Evolutionary conservation across 2,113 vertebrate species (phyloP).

Genomic region (Parus major): DNA sequence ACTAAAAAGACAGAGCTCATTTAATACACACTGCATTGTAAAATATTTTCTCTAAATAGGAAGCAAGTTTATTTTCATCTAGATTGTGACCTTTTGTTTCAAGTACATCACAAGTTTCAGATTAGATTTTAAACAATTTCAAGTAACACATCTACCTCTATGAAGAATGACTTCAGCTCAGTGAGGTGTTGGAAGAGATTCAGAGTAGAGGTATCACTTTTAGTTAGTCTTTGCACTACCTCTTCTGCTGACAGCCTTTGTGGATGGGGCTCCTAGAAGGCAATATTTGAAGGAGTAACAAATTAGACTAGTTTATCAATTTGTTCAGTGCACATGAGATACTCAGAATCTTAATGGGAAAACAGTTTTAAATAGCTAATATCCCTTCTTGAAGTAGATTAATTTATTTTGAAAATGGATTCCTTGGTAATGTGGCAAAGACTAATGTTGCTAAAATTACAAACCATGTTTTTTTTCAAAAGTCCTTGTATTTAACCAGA

Average conservation of each 20-base stretch:
- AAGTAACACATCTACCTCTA: slow-evolving; percentile 82
- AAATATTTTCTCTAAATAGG: not conserved
- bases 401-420: not conserved
- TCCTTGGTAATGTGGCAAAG: not conserved
- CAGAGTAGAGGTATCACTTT: slow-evolving; percentile 83
- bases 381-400: not conserved
- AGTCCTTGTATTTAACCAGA: not conserved
- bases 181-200: slow-evolving; percentile 91
- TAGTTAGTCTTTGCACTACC: slow-evolving; percentile 84
- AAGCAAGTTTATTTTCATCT: not conserved
- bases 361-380: not conserved
- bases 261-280: slow-evolving; percentile 90
- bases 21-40: not conserved
- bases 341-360: not conserved
- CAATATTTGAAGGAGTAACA: slow-evolving; percentile 15
- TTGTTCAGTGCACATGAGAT: not conserved
- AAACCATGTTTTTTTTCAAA: not conserved
- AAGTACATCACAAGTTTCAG: not conserved
- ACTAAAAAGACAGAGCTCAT: not conserved
- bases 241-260: slow-evolving; percentile 90
- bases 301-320: not conserved
- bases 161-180: slow-evolving; percentile 95
- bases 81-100: not conserved
- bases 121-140: not conserved
- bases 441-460: not conserved